A percentile compares a stretch with the other conserved stretches of the same genome.
Conservation (phyloP, 2,888 invertebrate species). For the Leucania comma region DNA sequence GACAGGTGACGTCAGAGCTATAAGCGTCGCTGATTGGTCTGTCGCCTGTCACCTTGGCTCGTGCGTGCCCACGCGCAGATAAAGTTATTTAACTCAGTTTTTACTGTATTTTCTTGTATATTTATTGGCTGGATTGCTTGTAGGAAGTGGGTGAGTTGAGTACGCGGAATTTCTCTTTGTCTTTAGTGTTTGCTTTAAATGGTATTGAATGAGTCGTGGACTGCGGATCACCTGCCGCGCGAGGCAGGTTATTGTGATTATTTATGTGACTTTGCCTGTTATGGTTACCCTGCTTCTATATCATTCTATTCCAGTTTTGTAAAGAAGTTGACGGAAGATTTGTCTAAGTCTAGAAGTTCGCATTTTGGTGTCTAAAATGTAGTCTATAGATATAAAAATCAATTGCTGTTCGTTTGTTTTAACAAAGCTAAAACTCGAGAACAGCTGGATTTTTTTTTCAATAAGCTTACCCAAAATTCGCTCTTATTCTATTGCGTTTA, state of each 20-base stretch:
- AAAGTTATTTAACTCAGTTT: conserved; percentile 57
- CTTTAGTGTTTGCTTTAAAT: conserved; percentile 28
- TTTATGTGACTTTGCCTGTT: background rate
- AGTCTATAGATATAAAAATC: no score
- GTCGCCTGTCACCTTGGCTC: conserved; percentile 63
- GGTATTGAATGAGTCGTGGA: conserved; percentile 31
- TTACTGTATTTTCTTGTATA: conserved; percentile 42
- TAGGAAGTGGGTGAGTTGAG: conserved; percentile 55
- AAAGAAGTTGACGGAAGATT: background rate
- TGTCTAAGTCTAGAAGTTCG: no score
- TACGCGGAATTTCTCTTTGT: conserved; percentile 60
- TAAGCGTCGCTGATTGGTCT: conserved; percentile 55
- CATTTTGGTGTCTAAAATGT: background rate
- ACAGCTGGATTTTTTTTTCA: no score
- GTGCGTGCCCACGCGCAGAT: conserved; percentile 67
- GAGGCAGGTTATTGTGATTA: background rate
- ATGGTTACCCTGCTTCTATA: background rate
- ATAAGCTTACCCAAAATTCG: no score
- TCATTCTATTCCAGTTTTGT: background rate
- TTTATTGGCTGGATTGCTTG: conserved; percentile 40
- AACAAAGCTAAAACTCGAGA: no score
- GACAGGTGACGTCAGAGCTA: conserved; percentile 63
- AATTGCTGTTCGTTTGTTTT: no score
- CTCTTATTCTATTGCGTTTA: no score
- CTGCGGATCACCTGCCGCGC: conserved; percentile 33